Conservation (phyloP, 2,113 vertebrate species). For the Clarias batrachus region DNA sequence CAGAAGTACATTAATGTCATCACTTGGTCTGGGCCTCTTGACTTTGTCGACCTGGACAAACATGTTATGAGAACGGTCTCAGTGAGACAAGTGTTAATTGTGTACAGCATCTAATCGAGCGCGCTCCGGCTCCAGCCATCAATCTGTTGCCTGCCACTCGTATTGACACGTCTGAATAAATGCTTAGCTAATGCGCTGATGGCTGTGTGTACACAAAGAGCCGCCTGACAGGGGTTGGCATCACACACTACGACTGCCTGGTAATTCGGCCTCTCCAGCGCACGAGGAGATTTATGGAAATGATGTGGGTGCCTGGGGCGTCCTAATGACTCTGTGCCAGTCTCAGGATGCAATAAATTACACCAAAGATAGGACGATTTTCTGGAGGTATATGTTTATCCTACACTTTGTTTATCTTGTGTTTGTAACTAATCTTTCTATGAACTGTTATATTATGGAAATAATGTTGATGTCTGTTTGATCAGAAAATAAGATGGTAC, state of each 20-base stretch:
- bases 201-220: slow-evolving; percentile 20
- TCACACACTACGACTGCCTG: slow-evolving; percentile 35
- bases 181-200: slow-evolving; percentile 45
- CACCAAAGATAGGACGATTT: slow-evolving; percentile 1
- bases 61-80: slow-evolving; percentile 46
- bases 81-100: slow-evolving; percentile 45
- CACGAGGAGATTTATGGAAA: slow-evolving; percentile 50
- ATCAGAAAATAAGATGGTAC: not conserved
- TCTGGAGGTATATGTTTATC: not conserved
- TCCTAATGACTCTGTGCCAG: slow-evolving; percentile 42
- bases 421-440: slow-evolving; percentile 8
- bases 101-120: slow-evolving; percentile 40
- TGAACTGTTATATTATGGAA: not conserved
- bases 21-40: slow-evolving; percentile 36
- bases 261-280: slow-evolving; percentile 46
- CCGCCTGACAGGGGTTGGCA: slow-evolving; percentile 30
- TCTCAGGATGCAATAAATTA: slow-evolving; percentile 35
- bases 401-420: not conserved
- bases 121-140: slow-evolving; percentile 30
- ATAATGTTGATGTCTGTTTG: not conserved
- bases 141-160: slow-evolving; percentile 38
- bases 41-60: slow-evolving; percentile 48
- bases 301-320: slow-evolving; percentile 33
- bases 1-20: slow-evolving; percentile 47
- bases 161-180: slow-evolving; percentile 56